Evolutionary conservation across 2,888 invertebrate genomes (phyloP).

Genomic region (Dinocampus coccinellae): DNA sequence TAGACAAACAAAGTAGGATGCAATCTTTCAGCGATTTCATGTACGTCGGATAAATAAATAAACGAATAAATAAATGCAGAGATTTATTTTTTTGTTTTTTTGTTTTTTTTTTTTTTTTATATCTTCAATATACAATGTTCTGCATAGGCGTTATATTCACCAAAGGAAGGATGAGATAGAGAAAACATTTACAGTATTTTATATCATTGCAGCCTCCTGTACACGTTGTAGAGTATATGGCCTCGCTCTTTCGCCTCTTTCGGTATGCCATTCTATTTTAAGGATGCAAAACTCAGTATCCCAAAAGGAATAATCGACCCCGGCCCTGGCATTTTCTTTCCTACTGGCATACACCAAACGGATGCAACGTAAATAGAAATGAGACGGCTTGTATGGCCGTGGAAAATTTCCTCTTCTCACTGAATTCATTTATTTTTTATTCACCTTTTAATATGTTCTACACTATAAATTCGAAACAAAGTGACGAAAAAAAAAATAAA

Average conservation of each 20-base stretch:
- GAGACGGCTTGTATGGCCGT: slow-evolving; percentile 18
- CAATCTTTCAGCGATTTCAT: slow-evolving; percentile 24
- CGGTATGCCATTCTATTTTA: slow-evolving; percentile 59
- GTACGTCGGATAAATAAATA: slow-evolving; percentile 26
- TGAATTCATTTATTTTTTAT: not conserved
- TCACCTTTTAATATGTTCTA: not conserved
- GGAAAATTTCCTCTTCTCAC: slow-evolving; percentile 18
- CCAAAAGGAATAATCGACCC: slow-evolving; percentile 53
- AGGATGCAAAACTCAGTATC: slow-evolving; percentile 50
- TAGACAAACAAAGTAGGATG: slow-evolving; percentile 13
- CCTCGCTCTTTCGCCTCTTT: slow-evolving; percentile 49
- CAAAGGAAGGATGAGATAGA: not conserved
- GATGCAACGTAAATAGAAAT: slow-evolving; percentile 26
- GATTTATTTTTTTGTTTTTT: not conserved
- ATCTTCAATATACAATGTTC: not conserved
- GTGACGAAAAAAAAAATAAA: no score
- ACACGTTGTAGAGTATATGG: not conserved
- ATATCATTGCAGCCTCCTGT: not conserved
- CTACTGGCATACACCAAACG: not conserved
- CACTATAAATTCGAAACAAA: no score
- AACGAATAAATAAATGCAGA: not conserved
- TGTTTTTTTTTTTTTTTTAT: not conserved
- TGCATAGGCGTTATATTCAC: not conserved
- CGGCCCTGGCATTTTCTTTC: slow-evolving; percentile 38
- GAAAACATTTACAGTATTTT: not conserved